Conservation (phyloP, 2,888 invertebrate species). For the Limnephilus lunatus region DNA sequence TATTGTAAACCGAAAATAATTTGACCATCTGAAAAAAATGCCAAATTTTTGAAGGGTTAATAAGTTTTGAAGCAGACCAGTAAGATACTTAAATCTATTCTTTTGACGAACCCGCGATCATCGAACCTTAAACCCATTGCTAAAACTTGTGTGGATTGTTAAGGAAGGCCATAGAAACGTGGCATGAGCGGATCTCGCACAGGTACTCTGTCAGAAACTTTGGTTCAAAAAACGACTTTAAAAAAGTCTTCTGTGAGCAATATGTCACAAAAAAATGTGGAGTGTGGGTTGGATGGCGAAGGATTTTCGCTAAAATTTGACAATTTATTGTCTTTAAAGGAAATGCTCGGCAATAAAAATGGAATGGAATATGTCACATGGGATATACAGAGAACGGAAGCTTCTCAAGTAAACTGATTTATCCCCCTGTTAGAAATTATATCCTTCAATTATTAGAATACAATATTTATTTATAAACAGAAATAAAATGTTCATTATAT, state of each 20-base stretch:
- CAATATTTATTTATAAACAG: not conserved
- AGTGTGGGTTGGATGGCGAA: not conserved
- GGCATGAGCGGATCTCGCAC: not conserved
- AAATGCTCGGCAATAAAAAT: not conserved
- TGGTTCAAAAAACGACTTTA: not conserved
- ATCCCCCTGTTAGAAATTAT: not conserved
- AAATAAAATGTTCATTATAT: too few relatives aligned
- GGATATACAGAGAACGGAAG: not conserved
- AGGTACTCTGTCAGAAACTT: not conserved
- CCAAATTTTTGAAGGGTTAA: too few relatives aligned
- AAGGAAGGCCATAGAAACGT: not conserved
- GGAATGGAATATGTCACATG: not conserved
- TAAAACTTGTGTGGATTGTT: not conserved
- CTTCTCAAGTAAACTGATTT: not conserved
- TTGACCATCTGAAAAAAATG: too few relatives aligned
- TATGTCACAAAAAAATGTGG: not conserved
- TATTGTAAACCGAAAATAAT: too few relatives aligned
- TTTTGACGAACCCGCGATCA: not conserved
- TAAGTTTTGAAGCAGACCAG: too few relatives aligned
- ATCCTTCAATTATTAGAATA: not conserved
- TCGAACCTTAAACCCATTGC: not conserved
- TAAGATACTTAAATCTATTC: too few relatives aligned
- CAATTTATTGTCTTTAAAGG: not conserved
- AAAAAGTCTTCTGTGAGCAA: not conserved
- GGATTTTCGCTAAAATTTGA: not conserved